Evolutionary conservation across 2,888 invertebrate genomes (phyloP), one percentile per base, ranked within the genome.

Genomic region (Megaustenia siamemsis): DNA sequence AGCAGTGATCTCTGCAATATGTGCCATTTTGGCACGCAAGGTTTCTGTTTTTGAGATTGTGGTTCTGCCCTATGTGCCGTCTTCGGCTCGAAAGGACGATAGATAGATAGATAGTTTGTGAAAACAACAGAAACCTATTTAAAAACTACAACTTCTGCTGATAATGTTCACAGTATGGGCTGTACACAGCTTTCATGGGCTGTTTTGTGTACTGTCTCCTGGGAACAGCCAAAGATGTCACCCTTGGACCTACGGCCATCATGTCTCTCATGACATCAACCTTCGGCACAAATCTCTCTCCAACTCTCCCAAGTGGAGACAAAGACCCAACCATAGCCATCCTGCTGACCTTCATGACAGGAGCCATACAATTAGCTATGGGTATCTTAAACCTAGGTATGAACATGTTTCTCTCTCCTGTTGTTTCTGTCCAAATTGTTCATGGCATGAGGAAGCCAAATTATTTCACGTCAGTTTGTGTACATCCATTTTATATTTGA

Each of bases 211-310:
- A 98, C 95, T 97, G 97, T 90, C 94, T 98, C 89, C 95, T 98
- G 90, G 98, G 98, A 75, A 97, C 97, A 88, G 97, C 97, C 93
- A 97, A 97, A 93, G 98, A 98, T 93, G 97, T 98, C 86, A 98
- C 98, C 0, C 98, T 90, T 98, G 98, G 10, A 98, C 98, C 98
- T 3, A 98, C 98, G 0, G 98, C 98, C n/a, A 95, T 98, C 83
- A 96, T 98, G 96, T 97, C 98, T 4, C 95, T 98, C 84, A 95
- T 98, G 89, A 97, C 97, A 0, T 94, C 94, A 4, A 88, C 91
- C 10, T 94, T 93, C 88, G 84, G 71, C 40, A 82, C 83, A 24
- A 56, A 38, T 24, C 40, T 56, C 0, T 38, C 32, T 35, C 82
- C 82, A 21, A 49, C n/a, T 3, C 10, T 75, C 90, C 88, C 40